Base-by-base conservation (phyloP, 1,140 invertebrate species). In the Zaprionus tsacasi region DNA sequence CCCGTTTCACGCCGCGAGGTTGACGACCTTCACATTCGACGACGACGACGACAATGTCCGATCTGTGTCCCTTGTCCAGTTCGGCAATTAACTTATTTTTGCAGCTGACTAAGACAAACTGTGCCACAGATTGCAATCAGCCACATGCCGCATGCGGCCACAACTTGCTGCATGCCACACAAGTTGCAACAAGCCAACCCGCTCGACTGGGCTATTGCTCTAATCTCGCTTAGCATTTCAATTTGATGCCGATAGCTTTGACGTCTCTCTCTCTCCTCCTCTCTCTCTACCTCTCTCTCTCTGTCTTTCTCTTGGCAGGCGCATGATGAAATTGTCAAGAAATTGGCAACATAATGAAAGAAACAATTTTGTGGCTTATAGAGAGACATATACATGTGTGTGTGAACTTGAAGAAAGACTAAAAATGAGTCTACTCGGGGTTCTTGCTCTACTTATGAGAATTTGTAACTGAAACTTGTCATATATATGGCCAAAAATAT, bases 51-150 rank as follows among this genome's bases (percentile, higher is more conserved):
- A 30, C 27, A 30, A 4, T 30, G 27, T 30, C 17, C 54, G 30
- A n/a, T 50, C 21, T 68, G 15, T 15, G 35, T 54, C 50, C 36
- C 52, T 65, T 57, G 63, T 45, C 27, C 54, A 45, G 35, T 48
- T 17, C 73, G 38, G 79, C 82, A 86, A 82, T 86, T 86, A 87
- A 87, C 75, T 87, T 86, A 87, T 87, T 86, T 86, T 76, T 79
- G 67, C 79, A 82, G 71, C 79, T 82, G 83, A 87, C 78, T 85
- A 79, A 79, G 82, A 86, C 82, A 87, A 87, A 78, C 82, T 70
- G 82, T 66, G 82, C 79, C 79, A 87, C 82, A 76, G 82, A 86
- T 86, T 82, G 82, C 82, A 87, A 87, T 85, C 82, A 68, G 17
- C 40, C 21, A 15, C 35, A 17, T 43, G n/a, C 59, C 57, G 21